Base-by-base conservation (phyloP, 2,113 vertebrate species). In the Tetraodon nigroviridis region DNA sequence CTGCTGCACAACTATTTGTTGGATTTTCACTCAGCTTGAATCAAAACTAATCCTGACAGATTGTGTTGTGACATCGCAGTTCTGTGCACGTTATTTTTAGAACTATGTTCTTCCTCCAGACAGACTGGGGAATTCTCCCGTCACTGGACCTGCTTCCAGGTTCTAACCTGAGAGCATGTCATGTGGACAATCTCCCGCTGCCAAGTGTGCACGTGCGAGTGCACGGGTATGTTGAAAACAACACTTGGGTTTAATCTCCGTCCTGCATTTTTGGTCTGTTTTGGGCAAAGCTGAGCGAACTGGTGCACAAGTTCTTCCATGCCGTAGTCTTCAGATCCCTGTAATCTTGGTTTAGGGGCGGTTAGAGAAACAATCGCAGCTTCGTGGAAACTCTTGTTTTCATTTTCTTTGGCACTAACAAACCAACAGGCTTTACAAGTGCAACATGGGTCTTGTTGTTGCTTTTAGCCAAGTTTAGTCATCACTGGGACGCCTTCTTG, bases 281-380 rank as follows among this genome's bases (percentile, higher is more conserved):
- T 16, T 46, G 6, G 44, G 6, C 15, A 16, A 46, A 37, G 32
- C 15, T 17, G 44, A 46, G 44, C 14, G 44, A 46, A 46, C 44
- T n/a, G 44, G 44, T 16, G 44, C 8, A 19, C 46, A 48, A 50
- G 22, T 20, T 53, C 52, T 63, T 61, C 44, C 37, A 50, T 18
- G 71, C 40, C 29, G 27, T 58, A 44, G 4, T 51, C 21, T 46
- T 45, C 14, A 17, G 55, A 41, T 68, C 44, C 15, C n/a, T 46
- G 7, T 51, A 50, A 66, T 62, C 67, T 69, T 46, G 6, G 19
- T 20, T 18, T 48, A 20, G 11, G n/a, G n/a, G 8, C 12, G n/a
- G 18, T 58, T 48, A 29, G 55, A 57, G 56, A 52, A 61, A 66
- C 53, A n/a, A 61, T 61, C 44, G 19, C 22, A n/a, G n/a, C 24